phyloP scores from a whole-genome alignment of 2,797 vertebrate species.

The Notoglanidium macrostoma region DNA sequence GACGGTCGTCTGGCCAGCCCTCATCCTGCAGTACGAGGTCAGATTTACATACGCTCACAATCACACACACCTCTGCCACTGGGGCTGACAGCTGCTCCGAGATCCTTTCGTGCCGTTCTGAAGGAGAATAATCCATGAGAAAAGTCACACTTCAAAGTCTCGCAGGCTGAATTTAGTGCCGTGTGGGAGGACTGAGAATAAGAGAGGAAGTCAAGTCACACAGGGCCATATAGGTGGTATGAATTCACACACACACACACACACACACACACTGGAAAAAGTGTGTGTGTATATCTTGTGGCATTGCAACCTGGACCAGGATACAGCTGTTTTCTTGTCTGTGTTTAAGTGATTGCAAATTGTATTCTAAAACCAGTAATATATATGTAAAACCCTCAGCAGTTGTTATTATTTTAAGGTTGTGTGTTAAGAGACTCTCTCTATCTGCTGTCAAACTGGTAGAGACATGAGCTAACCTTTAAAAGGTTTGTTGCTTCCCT shows the following conservation, averaged over 20 bases:
- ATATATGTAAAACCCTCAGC: neutral
- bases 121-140: neutral
- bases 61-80: neutral
- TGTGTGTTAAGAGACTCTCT: neutral
- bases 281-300: neutral
- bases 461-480: neutral
- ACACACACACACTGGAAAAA: neutral
- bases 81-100: neutral
- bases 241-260: neutral
- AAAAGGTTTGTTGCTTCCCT: neutral
- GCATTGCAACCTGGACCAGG: neutral
- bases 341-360: neutral
- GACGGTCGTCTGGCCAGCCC: slow-evolving; percentile 33
- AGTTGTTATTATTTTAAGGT: too few species aligned
- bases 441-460: neutral
- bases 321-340: neutral
- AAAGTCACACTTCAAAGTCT: slow-evolving; percentile 19
- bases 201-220: neutral
- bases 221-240: neutral
- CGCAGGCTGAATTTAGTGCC: slow-evolving; percentile 32
- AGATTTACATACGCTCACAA: slow-evolving; percentile 56
- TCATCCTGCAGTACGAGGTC: slow-evolving; percentile 70
- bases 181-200: slow-evolving; percentile 31
- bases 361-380: neutral
- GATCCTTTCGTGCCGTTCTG: neutral